Percentiles rank a stretch among this genome's conserved stretches.
Conservation (phyloP, 1,140 invertebrate species). For the Meteorus sp. region DNA sequence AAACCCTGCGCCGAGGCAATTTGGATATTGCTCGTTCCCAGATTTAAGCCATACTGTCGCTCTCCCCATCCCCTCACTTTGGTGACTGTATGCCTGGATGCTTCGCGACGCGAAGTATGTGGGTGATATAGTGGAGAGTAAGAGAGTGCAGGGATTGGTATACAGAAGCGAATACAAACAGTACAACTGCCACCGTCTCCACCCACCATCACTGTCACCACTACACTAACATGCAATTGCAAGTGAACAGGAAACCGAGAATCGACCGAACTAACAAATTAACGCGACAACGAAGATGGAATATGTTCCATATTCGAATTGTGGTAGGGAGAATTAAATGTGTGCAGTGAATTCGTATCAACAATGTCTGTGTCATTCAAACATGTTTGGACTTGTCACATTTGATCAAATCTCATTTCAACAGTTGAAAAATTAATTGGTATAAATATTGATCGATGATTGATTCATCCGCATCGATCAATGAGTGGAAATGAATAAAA, state of each 20-base stretch:
- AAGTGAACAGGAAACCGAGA: conserved; percentile 8
- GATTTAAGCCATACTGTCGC: conserved; percentile 36
- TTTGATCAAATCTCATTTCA: no score
- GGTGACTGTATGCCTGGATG: conserved; percentile 5
- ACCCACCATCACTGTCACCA: not conserved
- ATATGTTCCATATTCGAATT: no score
- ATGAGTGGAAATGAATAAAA: no score
- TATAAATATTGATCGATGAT: no score
- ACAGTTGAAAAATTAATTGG: no score
- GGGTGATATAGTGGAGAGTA: not conserved
- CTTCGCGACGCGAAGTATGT: conserved; percentile 6
- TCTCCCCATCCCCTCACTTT: no score
- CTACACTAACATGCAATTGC: not conserved
- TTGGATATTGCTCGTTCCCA: conserved; percentile 46
- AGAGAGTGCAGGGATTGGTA: not conserved
- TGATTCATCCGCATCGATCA: no score
- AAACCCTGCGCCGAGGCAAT: conserved; percentile 45
- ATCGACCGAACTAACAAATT: conserved; percentile 18
- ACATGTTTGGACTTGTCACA: no score
- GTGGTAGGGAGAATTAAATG: no score
- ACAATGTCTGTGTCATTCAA: no score
- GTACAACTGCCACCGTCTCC: not conserved
- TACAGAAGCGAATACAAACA: not conserved
- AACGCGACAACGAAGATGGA: conserved; percentile 18
- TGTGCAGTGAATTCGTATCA: no score